Base-by-base conservation (phyloP, 1,140 invertebrate species). In the Epicauta chinensis region DNA sequence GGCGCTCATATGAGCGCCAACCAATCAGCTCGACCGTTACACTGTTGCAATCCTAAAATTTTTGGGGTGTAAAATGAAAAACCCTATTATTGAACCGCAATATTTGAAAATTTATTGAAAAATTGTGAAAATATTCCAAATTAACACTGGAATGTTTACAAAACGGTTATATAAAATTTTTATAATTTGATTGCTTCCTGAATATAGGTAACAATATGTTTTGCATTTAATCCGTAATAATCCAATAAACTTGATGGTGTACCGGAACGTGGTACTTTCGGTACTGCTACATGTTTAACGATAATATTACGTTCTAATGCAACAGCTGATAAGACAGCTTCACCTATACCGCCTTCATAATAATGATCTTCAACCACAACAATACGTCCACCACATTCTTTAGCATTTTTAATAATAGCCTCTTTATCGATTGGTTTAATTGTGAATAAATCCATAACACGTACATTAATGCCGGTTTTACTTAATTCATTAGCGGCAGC, bases 361-460 rank as follows among this genome's bases (percentile, higher is more conserved):
- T 99, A 99, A 73, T 99, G 97, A 74, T 99, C 97, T 70, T 99
- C 97, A 3, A 97, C 92, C 17, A 93, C 93, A 36, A 99, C 63
- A 31, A 98, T 80, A 16, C 81, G 78, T 0, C 93, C 93, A 30
- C 86, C 87, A 51, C 80, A 84, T 40, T 86, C 82, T 40, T 80
- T 79, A 9, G 93, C 94, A 69, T 93, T 82, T 38, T 78, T 73
- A 36, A 89, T 73, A 23, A 99, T 83, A 0, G 82, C 77, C 1
- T 79, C 77, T 37, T 75, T 77, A 73, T 99, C 97, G 36, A 99
- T 74, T 0, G 97, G 97, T 74, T 99, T 98, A 43, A 99, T 79
- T 2, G 94, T 97, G 73, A 98, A 98, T 1, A 85, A 88, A 79
- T 98, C 95, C 62, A 98, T 70, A 6, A 98, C 84, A 34, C 93